Conservation (phyloP, 2,797 vertebrate species). For the Streptopelia turtur region DNA sequence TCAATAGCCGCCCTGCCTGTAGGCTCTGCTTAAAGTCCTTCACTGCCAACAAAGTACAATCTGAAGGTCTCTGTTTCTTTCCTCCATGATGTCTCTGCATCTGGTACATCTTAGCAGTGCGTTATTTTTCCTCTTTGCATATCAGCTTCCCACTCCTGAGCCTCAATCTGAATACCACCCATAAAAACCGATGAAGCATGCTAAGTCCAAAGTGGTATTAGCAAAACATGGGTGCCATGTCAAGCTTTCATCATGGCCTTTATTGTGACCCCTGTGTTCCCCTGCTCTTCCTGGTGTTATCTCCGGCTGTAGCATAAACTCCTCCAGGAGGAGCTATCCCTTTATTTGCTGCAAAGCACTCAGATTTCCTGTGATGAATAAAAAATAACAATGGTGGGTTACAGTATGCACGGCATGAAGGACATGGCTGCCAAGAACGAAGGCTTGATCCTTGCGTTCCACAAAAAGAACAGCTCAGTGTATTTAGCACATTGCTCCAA, state of each 20-base stretch:
- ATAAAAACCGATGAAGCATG: background rate
- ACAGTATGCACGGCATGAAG: slow-evolving; percentile 33
- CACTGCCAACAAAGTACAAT: background rate
- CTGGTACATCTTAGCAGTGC: background rate
- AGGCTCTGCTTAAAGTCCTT: background rate
- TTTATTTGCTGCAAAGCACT: background rate
- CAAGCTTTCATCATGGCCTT: background rate
- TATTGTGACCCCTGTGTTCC: background rate
- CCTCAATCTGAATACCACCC: background rate
- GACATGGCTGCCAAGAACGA: slow-evolving; percentile 37
- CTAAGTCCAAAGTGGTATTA: background rate
- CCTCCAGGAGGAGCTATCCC: background rate
- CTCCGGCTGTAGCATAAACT: background rate
- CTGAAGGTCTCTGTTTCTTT: background rate
- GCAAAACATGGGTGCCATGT: background rate
- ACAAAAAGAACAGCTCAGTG: slow-evolving; percentile 25
- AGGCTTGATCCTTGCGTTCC: background rate
- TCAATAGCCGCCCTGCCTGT: background rate
- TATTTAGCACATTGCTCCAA: slow-evolving; percentile 21
- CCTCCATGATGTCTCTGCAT: background rate
- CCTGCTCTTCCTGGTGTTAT: background rate
- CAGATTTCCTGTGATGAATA: background rate
- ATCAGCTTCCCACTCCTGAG: background rate
- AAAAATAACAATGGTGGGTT: slow-evolving; percentile 15
- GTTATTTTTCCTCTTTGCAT: background rate